These are phyloP conservation scores for Neotoxoptera formosana DNA, from an alignment of 1,140 invertebrate species.

Conservation along the genomic window DNA sequence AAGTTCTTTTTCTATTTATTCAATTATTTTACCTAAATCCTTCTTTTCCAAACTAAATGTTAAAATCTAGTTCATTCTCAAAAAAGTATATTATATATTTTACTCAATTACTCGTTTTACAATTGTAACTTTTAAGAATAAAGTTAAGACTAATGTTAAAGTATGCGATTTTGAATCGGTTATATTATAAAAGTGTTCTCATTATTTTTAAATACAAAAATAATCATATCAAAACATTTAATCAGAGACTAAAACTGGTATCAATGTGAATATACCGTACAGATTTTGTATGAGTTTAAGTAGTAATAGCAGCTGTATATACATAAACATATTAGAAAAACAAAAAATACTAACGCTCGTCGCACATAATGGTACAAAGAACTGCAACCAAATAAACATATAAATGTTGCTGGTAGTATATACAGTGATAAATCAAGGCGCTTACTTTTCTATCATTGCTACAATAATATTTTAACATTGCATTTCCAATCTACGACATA, in stretches of 20 bases:
- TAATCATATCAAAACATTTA: background rate
- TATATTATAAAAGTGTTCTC: background rate
- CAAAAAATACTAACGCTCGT: background rate
- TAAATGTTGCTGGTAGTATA: background rate
- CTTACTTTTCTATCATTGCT: background rate
- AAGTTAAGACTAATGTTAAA: background rate
- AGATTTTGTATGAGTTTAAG: background rate
- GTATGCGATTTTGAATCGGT: background rate
- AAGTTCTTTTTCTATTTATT: background rate
- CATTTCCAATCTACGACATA: background rate
- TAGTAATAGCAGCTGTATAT: background rate
- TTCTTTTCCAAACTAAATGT: background rate
- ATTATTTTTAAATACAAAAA: background rate
- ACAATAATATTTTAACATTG: background rate
- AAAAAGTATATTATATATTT: background rate
- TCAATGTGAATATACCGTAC: constrained; percentile 36
- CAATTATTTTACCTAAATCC: background rate
- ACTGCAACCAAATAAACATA: background rate
- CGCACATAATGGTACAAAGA: background rate
- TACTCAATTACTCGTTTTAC: background rate
- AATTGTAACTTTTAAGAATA: background rate
- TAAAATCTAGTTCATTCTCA: background rate
- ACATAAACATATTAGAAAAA: background rate
- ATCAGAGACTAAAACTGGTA: constrained; percentile 30
- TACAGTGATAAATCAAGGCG: background rate